Evolutionary conservation across 2,113 vertebrate species (phyloP).

Genomic region (Gorilla gorilla): DNA sequence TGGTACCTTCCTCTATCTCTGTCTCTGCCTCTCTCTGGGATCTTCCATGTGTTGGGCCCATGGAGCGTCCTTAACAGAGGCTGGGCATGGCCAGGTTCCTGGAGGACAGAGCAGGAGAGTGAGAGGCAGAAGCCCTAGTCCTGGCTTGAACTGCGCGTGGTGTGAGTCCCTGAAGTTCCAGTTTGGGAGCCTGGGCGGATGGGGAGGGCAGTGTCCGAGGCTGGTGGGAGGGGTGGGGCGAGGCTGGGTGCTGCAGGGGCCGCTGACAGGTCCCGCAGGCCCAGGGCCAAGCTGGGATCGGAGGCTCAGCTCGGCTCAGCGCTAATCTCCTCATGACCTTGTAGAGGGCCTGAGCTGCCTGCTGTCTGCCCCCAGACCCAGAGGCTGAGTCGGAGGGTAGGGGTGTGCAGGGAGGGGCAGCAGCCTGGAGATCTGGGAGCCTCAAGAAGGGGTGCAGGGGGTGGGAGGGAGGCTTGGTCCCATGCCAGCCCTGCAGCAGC

Average conservation of each 20-base stretch:
- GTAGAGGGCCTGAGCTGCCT: constrained; percentile 47
- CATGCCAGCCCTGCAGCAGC: constrained; percentile 75
- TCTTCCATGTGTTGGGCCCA: neutral
- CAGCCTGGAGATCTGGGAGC: neutral
- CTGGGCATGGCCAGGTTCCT: neutral
- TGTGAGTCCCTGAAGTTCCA: neutral
- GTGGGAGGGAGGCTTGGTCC: constrained; percentile 54
- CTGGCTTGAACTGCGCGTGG: neutral
- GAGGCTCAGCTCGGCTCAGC: constrained; percentile 61
- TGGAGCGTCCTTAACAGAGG: too few relatives aligned
- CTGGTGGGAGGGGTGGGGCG: neutral
- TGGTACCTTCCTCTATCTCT: neutral
- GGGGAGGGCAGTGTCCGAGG: neutral
- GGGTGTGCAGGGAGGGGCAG: neutral
- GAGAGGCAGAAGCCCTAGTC: neutral
- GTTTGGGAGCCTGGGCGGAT: neutral
- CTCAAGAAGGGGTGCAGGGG: neutral
- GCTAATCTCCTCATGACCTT: constrained; percentile 77
- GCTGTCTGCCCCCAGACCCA: constrained; percentile 42
- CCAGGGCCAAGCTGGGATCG: constrained; percentile 59
- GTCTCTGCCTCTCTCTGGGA: neutral
- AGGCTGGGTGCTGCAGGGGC: neutral
- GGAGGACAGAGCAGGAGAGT: neutral
- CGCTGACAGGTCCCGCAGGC: constrained; percentile 27
- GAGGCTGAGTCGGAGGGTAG: neutral